A percentile compares a stretch with the other conserved stretches of the same genome.
Evolutionary conservation across 1,140 invertebrate genomes (phyloP).

Genomic region (Hyposmocoma kahamanoa): DNA sequence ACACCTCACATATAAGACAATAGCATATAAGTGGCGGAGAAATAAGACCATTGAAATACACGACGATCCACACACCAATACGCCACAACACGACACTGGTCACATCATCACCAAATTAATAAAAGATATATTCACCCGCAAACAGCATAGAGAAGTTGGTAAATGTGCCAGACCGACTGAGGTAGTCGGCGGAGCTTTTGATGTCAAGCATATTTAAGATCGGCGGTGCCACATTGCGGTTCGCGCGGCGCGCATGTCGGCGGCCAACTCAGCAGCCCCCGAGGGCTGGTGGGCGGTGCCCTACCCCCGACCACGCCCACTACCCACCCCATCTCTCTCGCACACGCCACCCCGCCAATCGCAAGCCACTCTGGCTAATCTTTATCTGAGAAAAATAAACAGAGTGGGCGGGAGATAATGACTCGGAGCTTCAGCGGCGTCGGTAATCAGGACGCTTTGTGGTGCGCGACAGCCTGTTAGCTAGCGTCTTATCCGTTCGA

Average conservation of each 20-base stretch:
- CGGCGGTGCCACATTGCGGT: conserved; percentile 25
- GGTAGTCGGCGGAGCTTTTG: conserved; percentile 81
- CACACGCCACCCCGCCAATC: conserved; percentile 59
- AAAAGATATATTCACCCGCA: conserved; percentile 75
- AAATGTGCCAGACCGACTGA: conserved; percentile 81
- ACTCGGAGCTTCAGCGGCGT: conserved; percentile 37
- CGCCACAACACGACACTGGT: conserved; percentile 18
- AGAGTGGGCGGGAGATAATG: conserved; percentile 61
- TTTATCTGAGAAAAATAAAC: conserved; percentile 71
- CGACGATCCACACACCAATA: conserved; percentile 30
- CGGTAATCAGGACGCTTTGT: conserved; percentile 65
- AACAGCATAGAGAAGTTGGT: conserved; percentile 84
- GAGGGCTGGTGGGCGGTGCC: conserved; percentile 28
- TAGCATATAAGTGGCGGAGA: too few species aligned
- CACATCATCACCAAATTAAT: too few species aligned
- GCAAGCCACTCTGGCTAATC: conserved; percentile 60
- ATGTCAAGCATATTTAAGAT: conserved; percentile 77
- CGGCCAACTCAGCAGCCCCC: conserved; percentile 32
- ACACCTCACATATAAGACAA: too few species aligned
- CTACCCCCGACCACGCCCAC: conserved; percentile 3
- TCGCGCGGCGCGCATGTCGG: conserved; percentile 38
- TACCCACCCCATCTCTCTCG: conserved; percentile 31
- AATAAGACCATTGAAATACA: too few species aligned
- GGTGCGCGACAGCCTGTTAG: conserved; percentile 54
- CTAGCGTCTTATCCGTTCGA: conserved; percentile 44